Conservation (phyloP, 2,888 invertebrate species). For the Sarcophaga subvicina region DNA sequence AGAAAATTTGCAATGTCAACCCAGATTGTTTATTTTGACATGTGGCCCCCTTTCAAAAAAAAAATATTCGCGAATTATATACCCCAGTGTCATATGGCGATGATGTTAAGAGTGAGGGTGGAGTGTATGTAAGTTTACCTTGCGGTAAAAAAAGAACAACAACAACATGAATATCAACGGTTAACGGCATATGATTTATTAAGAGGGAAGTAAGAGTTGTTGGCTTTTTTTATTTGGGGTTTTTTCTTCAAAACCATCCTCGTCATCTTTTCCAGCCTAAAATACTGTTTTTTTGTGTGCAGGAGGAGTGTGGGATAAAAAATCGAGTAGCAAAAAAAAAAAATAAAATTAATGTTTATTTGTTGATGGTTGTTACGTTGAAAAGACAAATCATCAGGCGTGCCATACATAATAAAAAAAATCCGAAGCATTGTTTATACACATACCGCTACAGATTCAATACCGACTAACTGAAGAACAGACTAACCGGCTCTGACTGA, state of each 20-base stretch:
- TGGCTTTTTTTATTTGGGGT: neutral
- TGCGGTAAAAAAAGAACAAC: constrained; percentile 39
- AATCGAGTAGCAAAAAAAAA: constrained; percentile 17
- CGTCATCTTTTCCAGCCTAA: constrained; percentile 21
- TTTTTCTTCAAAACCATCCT: constrained; percentile 41
- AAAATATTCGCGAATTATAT: constrained; percentile 41
- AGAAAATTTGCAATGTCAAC: constrained; percentile 60
- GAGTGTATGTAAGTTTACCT: constrained; percentile 46
- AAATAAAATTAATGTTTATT: constrained; percentile 68
- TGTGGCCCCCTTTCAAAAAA: constrained; percentile 53
- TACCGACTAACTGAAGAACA: neutral
- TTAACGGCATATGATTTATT: constrained; percentile 54
- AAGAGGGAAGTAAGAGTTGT: constrained; percentile 13
- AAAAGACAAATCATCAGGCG: constrained; percentile 66
- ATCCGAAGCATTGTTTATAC: neutral
- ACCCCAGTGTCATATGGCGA: constrained; percentile 47
- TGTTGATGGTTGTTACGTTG: constrained; percentile 68
- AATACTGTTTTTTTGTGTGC: neutral
- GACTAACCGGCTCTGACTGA: too few relatives aligned
- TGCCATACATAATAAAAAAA: constrained; percentile 26
- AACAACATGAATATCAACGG: constrained; percentile 41
- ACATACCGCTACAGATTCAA: neutral
- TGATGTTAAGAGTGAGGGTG: constrained; percentile 8
- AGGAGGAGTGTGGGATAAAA: too few relatives aligned
- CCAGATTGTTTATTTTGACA: constrained; percentile 65